Evolutionary conservation across 2,113 vertebrate genomes (phyloP), one percentile per base, ranked within the genome.

Genomic region (Trachemys scripta): DNA sequence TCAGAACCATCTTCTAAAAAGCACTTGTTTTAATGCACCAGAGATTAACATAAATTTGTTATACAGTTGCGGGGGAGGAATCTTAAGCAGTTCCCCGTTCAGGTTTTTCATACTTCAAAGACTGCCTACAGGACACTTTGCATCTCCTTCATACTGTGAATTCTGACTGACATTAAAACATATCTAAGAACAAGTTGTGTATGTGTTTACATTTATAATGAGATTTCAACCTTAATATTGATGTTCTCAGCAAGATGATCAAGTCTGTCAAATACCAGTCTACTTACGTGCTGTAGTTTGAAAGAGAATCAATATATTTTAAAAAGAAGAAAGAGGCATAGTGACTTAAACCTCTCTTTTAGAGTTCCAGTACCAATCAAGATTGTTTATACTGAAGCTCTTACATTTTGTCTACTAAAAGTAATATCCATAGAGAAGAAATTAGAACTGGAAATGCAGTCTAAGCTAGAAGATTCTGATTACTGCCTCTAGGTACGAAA

Each of bases 121-220:
- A 3, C 65, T 5, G 11, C 81, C 38, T 65, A 78, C 47, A 1
- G 0, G 82, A 19, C n/a, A 0, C 0, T 1, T 47, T n/a, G 65
- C n/a, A 16, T 76, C 10, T 79, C 47, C 86, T 78, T 56, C 45
- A 3, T 59, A 7, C 47, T 93, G 20, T 47, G 79, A 57, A 5
- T 1, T 72, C 25, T 88, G 87, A 65, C 29, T 38, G 57, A 9
- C 1, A 2, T 56, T 87, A 78, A 93, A 59, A 85, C 87, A 76
- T 38, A 47, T 45, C 38, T 81, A 75, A 95, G 87, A 85, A 45
- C 80, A 75, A 87, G n/a, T 22, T 93, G 56, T 27, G 1, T 59
- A 1, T 89, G 90, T 89, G 14, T 79, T 75, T 72, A 38, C 35
- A n/a, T 72, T 38, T 72, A 72, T 47, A 78, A 24, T 47, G 22